Conservation (phyloP, 2,113 vertebrate species). For the Phylloscopus trochiloides region DNA sequence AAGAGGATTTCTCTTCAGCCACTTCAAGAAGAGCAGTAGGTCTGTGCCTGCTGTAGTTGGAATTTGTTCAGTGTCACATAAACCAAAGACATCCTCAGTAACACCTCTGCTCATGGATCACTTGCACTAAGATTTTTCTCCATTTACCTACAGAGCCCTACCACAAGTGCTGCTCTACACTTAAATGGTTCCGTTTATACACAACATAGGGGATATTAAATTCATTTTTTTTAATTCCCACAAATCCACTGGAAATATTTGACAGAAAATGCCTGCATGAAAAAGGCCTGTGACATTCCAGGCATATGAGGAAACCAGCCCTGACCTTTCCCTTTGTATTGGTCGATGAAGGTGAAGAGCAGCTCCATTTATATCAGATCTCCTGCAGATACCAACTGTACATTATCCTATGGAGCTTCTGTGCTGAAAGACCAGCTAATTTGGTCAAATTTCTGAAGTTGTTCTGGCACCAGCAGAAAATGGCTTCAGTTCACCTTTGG, state of each 20-base stretch:
- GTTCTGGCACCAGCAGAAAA: background rate
- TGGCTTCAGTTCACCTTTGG: background rate
- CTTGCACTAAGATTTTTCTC: background rate
- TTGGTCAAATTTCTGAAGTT: background rate
- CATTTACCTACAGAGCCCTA: background rate
- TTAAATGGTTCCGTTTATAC: background rate
- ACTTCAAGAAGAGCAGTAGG: background rate
- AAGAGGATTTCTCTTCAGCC: constrained; percentile 6
- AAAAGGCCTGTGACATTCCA: background rate
- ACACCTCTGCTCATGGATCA: background rate
- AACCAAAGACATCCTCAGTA: background rate
- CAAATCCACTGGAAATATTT: background rate
- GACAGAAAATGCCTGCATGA: background rate
- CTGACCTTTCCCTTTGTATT: constrained; percentile 1
- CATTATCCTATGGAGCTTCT: background rate
- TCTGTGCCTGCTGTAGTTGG: background rate
- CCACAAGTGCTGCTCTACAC: background rate
- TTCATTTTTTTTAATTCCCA: background rate
- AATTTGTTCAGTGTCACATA: background rate
- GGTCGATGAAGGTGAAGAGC: background rate
- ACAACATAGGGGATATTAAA: background rate
- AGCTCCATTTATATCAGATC: background rate
- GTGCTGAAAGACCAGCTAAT: background rate
- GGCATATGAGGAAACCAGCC: background rate
- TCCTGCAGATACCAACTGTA: background rate